phyloP scores from a whole-genome alignment of 2,113 vertebrate genomes.

The Erythrolamprus reginae region DNA sequence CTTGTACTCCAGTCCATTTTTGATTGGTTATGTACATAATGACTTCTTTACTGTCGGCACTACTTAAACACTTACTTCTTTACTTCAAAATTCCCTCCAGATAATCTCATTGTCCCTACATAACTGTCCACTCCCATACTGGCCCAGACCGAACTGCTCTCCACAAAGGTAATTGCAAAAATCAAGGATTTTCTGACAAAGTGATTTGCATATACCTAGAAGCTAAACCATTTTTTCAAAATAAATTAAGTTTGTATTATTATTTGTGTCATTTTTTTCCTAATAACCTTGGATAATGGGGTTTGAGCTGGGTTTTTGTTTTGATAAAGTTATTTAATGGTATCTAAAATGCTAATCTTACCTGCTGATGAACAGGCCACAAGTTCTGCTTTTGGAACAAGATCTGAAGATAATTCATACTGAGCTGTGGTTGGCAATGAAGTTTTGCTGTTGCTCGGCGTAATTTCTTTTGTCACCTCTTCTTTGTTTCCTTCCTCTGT shows the following conservation, averaged over 20 bases:
- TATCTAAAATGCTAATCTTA: conserved; percentile 19
- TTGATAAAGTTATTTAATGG: not conserved
- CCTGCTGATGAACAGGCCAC: conserved; percentile 56
- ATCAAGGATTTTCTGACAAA: not conserved
- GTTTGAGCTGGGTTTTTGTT: not conserved
- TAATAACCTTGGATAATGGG: not conserved
- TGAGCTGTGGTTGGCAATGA: not conserved
- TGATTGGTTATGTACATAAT: not conserved
- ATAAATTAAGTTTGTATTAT: not conserved
- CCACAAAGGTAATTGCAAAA: not conserved
- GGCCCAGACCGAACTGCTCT: not conserved
- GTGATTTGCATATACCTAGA: not conserved
- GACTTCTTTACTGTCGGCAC: not conserved
- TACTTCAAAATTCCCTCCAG: not conserved
- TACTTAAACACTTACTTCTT: not conserved
- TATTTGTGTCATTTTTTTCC: not conserved
- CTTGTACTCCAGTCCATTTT: not conserved
- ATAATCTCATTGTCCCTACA: not conserved
- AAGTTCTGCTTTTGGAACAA: conserved; percentile 35
- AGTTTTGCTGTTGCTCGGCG: conserved; percentile 25
- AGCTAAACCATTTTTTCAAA: not conserved
- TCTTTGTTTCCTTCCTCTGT: conserved; percentile 66
- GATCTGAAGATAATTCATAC: conserved; percentile 46
- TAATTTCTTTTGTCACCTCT: conserved; percentile 34
- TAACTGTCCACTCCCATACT: not conserved